phyloP scores from a whole-genome alignment of 1,140 invertebrate species.

The Ceratina australensis region DNA sequence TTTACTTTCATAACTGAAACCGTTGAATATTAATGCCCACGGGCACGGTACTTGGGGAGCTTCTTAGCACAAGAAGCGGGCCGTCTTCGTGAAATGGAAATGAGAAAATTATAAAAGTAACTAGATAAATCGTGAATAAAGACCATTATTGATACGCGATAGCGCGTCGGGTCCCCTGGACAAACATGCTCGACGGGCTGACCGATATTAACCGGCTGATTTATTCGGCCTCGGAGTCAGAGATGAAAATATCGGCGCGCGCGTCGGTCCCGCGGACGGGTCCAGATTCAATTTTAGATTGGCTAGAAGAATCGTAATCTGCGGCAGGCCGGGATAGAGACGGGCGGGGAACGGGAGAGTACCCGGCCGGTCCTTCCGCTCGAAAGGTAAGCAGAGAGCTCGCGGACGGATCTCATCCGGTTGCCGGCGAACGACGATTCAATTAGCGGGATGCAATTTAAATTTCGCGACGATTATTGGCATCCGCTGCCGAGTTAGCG shows the following conservation, averaged over 20 bases:
- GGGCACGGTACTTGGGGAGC: constrained; percentile 64
- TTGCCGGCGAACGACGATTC: constrained; percentile 6
- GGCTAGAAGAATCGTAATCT: constrained; percentile 29
- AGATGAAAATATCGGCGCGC: constrained; percentile 10
- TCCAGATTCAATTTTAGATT: constrained; percentile 47
- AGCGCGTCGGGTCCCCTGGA: constrained; percentile 14
- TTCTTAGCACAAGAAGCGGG: constrained; percentile 63
- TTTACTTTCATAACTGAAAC: constrained; percentile 78
- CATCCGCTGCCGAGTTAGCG: background rate
- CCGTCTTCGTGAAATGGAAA: constrained; percentile 72
- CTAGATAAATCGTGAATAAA: constrained; percentile 73
- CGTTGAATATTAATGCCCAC: constrained; percentile 77
- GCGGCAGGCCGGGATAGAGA: background rate
- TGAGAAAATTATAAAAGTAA: constrained; percentile 76
- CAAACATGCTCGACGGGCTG: constrained; percentile 4
- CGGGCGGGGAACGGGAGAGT: too few species aligned
- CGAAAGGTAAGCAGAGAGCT: background rate
- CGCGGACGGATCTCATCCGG: constrained; percentile 1
- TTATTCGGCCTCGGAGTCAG: constrained; percentile 16
- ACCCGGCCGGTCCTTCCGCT: background rate
- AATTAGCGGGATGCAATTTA: constrained; percentile 24
- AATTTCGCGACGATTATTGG: background rate
- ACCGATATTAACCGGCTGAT: constrained; percentile 52
- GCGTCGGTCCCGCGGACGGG: background rate
- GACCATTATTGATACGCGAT: constrained; percentile 68